A percentile compares a stretch with the other conserved stretches of the same genome.
Evolutionary conservation across 2,113 vertebrate species (phyloP).

Genomic region (Lepidothrix coronata): DNA sequence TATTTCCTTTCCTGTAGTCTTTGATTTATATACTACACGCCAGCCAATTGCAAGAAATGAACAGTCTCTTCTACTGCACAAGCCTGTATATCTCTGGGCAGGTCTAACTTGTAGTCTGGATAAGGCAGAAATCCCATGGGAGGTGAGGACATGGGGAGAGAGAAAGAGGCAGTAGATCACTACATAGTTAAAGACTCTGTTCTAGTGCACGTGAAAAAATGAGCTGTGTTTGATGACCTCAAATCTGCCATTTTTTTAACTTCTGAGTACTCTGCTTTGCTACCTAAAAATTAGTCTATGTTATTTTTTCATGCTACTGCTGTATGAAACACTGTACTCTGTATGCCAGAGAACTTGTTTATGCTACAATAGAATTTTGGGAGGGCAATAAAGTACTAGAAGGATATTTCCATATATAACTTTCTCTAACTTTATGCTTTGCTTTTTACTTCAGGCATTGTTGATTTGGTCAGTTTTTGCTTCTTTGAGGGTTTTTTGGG

Average conservation of each 20-base stretch:
- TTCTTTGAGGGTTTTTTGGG: fast-evolving
- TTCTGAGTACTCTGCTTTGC: background rate
- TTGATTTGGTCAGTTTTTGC: background rate
- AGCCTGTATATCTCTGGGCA: background rate
- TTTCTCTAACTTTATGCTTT: background rate
- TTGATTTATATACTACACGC: background rate
- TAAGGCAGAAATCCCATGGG: background rate
- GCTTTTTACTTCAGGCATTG: background rate
- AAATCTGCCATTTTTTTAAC: background rate
- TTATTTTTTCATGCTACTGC: background rate
- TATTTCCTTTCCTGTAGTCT: background rate
- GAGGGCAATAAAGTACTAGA: background rate
- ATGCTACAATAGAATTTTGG: background rate
- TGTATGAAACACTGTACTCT: background rate
- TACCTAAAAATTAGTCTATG: background rate
- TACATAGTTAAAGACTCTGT: background rate
- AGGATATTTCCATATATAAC: background rate
- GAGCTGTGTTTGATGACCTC: background rate
- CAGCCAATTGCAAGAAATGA: background rate
- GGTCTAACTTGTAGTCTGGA: background rate
- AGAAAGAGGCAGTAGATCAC: background rate
- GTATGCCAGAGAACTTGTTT: background rate
- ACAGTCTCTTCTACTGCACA: background rate
- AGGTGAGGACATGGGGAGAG: background rate
- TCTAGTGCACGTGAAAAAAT: background rate